Evolutionary conservation across 2,797 vertebrate species (phyloP).

Genomic region (Pyrocephalus nanus): DNA sequence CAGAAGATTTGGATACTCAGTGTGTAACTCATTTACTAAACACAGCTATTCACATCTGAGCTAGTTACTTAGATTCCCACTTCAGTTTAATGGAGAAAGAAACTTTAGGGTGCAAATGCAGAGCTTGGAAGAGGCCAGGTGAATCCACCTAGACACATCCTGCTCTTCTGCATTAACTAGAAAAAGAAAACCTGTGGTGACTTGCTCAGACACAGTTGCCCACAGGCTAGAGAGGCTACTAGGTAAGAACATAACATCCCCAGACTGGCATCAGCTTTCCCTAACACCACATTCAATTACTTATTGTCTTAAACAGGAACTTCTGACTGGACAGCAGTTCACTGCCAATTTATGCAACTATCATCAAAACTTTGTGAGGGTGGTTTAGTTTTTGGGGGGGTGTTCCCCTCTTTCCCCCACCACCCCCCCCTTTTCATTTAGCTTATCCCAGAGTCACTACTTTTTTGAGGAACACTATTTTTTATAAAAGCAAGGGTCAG

Average conservation of each 20-base stretch:
- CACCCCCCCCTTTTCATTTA: not conserved
- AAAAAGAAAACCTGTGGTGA: not conserved
- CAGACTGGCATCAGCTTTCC: not conserved
- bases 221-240: not conserved
- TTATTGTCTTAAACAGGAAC: not conserved
- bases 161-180: not conserved
- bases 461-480: not conserved
- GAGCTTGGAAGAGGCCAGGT: not conserved
- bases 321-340: not conserved
- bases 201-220: not conserved
- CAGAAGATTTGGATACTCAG: not conserved
- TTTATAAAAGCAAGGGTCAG: not conserved
- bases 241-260: not conserved
- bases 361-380: not conserved
- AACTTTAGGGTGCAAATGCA: not conserved
- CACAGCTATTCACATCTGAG: not conserved
- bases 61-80: not conserved
- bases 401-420: too few species aligned
- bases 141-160: not conserved
- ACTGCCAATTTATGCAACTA: not conserved
- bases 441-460: not conserved
- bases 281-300: rapidly evolving
- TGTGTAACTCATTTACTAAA: not conserved
- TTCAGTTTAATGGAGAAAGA: not conserved
- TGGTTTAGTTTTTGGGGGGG: not conserved